Evolutionary conservation across 1,140 invertebrate species (phyloP), one percentile per base, ranked within the genome.

Genomic region (Tachypleus tridentatus): DNA sequence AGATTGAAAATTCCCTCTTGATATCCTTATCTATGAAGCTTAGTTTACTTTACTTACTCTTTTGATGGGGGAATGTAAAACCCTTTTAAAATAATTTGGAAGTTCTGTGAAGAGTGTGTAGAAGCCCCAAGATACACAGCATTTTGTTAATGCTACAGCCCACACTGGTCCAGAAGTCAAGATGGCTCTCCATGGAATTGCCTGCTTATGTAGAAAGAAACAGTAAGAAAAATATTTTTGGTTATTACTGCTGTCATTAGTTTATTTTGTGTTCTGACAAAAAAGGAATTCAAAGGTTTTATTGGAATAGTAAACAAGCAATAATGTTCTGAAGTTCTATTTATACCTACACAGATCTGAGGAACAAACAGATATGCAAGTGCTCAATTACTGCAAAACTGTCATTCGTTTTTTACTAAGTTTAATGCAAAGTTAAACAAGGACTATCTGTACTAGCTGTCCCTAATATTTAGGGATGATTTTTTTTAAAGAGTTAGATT

Each of bases 81-180:
- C 90, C 72, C 87, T 54, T 50, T 71, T 66, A 58, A 71, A 71
- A 69, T 66, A 77, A 67, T 65, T 74, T 60, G 57, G 95, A 62
- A 98, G 80, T 73, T 95, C 89, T 74, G 93, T 92, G 62, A 97
- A 84, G 58, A 97, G 85, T 4, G 90, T 95, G 78, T 97, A 96
- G 78, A 93, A 96, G 1, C 93, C 91, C 80, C 93, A 97, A 61
- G 96, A 92, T 64, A 89, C 91, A 65, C 88, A 85, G 53, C 86
- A 89, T 75, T 97, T 93, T 0, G 89, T 91, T 47, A 93, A 77
- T 60, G 96, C 83, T 73, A 97, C 92, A 4, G 93, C 91, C 91
- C 92, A 96, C 4, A 98, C 90, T 0, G 92, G 87, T 3, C 80
- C 72, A 0, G 92, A 94, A 0, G 82, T 84, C 4, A 97, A 76